These are phyloP conservation scores for Callitettix versicolor DNA, from an alignment of 1,140 invertebrate species.

Conservation along the genomic window DNA sequence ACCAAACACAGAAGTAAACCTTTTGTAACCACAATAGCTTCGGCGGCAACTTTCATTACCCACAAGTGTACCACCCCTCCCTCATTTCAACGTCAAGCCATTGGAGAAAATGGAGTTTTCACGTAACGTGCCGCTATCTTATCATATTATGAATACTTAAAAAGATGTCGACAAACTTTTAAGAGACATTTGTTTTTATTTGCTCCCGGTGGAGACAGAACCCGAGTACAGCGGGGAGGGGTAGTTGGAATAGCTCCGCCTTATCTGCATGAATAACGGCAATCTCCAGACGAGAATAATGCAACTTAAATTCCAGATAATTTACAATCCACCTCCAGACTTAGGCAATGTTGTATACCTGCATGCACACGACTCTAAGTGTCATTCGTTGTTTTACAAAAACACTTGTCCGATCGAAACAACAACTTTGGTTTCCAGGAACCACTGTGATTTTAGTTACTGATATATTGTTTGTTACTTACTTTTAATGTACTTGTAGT, in stretches of 20 bases:
- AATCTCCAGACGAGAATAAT: constrained; percentile 11
- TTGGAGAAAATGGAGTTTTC: constrained; percentile 18
- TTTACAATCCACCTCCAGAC: constrained; percentile 6
- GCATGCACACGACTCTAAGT: too few relatives aligned
- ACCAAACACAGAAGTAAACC: not conserved
- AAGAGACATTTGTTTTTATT: constrained; percentile 20
- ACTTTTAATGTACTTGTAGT: too few relatives aligned
- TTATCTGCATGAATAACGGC: constrained; percentile 12
- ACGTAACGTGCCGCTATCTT: constrained; percentile 17
- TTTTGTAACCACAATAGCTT: constrained; percentile 1
- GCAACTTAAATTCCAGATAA: constrained; percentile 13
- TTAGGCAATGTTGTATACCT: too few relatives aligned
- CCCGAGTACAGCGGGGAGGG: not conserved
- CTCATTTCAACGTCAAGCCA: constrained; percentile 11
- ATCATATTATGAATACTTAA: constrained; percentile 20
- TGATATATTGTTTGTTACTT: too few relatives aligned
- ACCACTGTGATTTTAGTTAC: too few relatives aligned
- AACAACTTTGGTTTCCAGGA: too few relatives aligned
- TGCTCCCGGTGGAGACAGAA: constrained; percentile 9
- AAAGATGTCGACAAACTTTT: constrained; percentile 20
- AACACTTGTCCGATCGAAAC: too few relatives aligned
- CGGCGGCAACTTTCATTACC: not conserved
- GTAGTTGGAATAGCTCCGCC: not conserved
- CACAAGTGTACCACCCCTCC: not conserved
- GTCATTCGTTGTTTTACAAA: too few relatives aligned